Percentiles rank a stretch among this genome's conserved stretches.
Conservation (phyloP, 2,797 vertebrate genomes). For the Hapalemur alaotrensis region DNA sequence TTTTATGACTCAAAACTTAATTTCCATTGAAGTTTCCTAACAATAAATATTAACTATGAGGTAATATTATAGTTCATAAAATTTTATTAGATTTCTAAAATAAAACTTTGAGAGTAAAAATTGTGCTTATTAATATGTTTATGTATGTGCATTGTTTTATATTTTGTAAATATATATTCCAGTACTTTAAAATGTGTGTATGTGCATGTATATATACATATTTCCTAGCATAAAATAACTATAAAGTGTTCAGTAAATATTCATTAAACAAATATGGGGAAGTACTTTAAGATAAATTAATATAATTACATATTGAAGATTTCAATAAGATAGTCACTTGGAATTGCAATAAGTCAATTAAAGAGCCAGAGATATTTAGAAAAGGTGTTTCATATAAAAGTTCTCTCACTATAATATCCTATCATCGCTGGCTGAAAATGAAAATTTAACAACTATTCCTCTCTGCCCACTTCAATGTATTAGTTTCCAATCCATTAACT, state of each 20-base stretch:
- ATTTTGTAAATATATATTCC: neutral
- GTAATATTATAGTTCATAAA: neutral
- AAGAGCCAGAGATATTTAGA: neutral
- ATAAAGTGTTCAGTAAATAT: neutral
- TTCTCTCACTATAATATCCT: neutral
- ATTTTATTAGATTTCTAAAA: neutral
- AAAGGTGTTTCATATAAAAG: neutral
- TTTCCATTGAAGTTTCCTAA: neutral
- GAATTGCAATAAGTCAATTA: neutral
- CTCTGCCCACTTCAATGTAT: slow-evolving; percentile 1
- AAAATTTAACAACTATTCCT: neutral
- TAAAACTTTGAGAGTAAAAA: neutral
- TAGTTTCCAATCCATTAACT: slow-evolving; percentile 56
- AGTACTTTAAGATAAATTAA: neutral
- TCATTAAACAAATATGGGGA: neutral
- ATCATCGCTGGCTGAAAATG: neutral
- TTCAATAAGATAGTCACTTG: neutral
- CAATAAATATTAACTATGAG: neutral
- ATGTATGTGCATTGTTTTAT: neutral
- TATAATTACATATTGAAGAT: neutral
- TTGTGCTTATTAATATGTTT: neutral
- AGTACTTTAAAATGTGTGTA: neutral
- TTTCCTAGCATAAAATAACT: neutral
- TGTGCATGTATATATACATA: neutral
- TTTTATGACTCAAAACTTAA: neutral